Evolutionary conservation across 2,888 invertebrate species (phyloP), one percentile per base, ranked within the genome.

Genomic region (Melieria omissa): DNA sequence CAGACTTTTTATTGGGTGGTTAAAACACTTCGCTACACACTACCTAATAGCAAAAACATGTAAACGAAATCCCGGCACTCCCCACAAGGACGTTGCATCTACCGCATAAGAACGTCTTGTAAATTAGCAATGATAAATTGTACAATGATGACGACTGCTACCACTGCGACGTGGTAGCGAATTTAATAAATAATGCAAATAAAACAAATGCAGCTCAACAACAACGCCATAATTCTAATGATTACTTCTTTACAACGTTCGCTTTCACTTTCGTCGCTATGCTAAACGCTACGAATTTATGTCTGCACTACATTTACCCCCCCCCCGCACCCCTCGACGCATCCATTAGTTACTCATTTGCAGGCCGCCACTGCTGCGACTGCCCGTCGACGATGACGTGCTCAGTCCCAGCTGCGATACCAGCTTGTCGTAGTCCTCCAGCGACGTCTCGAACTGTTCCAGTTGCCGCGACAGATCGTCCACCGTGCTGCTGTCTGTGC

Each of bases 391-490:
- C 5, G 85, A 85, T 0, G 85, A 84, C 47, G 84, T 82, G 63
- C 81, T 81, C 46, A 83, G 78, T 29, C 81, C 81, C 8, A 88
- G 81, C 62, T 87, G 87, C 46, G 86, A 86, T 9, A 88, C 87
- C 41, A 88, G 81, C 68, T 84, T 83, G 71, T 88, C 88, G 73
- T 87, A 88, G 75, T 87, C 86, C 65, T 84, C 83, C 29, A 87
- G 78, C 42, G 86, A 86, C 10, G 86, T 87, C 76, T 88, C 88
- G 74, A 88, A 88, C 75, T 86, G 80, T 74, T 88, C 87, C 77
- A 88, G 73, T 71, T 88, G 87, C 67, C 84, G 81, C 5, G 87
- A 86, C 10, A 88, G 78, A 70, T 87, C 88, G 45, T 85, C 84
- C 49, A 86, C 82, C 63, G 78, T 78, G 10, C 73, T 77, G 52